Conservation (phyloP, 2,888 invertebrate genomes). For the Lacanobia oleracea region DNA sequence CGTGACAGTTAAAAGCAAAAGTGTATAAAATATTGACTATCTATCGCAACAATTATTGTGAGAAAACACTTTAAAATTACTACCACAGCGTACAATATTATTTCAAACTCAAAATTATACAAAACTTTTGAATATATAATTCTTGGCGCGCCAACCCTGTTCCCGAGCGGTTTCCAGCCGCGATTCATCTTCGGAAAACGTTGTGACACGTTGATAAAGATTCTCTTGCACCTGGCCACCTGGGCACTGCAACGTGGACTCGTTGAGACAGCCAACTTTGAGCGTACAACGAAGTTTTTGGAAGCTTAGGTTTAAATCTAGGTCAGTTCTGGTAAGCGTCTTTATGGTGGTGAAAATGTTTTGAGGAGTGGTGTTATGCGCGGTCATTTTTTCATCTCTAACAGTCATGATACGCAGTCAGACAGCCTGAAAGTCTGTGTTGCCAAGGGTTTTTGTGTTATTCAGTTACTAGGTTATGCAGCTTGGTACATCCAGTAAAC, state of each 20-base stretch:
- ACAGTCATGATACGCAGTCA: too few species aligned
- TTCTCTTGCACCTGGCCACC: constrained; percentile 65
- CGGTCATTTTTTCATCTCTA: too few species aligned
- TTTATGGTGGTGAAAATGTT: background rate
- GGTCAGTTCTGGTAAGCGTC: constrained; percentile 16
- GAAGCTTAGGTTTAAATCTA: constrained; percentile 17
- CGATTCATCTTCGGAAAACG: constrained; percentile 61
- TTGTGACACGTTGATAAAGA: constrained; percentile 55
- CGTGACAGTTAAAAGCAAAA: too few species aligned
- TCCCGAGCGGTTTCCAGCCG: constrained; percentile 21
- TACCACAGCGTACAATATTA: background rate
- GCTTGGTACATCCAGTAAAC: too few species aligned
- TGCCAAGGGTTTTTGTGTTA: too few species aligned
- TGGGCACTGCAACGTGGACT: constrained; percentile 44
- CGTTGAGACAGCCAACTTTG: constrained; percentile 26
- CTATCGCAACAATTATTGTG: background rate
- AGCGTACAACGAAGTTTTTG: constrained; percentile 17
- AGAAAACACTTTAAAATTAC: background rate
- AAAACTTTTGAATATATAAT: background rate
- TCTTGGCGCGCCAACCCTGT: constrained; percentile 39
- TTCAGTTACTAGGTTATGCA: too few species aligned
- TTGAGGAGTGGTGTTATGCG: background rate
- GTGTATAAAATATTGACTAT: background rate
- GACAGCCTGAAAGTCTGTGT: too few species aligned
- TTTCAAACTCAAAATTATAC: background rate